A percentile compares a stretch with the other conserved stretches of the same genome.
Conservation (phyloP, 2,113 vertebrate species). For the Arothron firmamentum region DNA sequence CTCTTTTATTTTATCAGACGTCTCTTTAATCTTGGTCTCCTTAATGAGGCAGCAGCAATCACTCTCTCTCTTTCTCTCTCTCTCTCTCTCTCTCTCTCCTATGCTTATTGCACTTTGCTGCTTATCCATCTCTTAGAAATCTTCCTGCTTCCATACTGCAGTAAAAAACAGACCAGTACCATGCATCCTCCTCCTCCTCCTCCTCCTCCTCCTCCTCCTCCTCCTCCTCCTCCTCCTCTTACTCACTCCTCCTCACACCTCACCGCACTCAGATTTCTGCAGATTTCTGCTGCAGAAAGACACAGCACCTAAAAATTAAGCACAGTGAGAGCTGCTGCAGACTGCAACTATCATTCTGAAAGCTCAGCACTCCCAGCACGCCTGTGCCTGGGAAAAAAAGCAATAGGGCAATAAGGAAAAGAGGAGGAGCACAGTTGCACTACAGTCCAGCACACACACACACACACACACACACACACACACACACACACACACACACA, state of each 20-base stretch:
- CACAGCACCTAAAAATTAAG: conserved; percentile 23
- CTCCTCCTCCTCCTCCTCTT: conserved; percentile 9
- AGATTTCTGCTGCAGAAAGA: conserved; percentile 22
- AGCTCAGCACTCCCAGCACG: conserved; percentile 67
- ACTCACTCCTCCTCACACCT: conserved; percentile 38
- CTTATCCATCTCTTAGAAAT: conserved; percentile 8
- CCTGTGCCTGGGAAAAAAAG: conserved; percentile 32
- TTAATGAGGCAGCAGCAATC: conserved; percentile 8
- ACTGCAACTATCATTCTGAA: conserved; percentile 33
- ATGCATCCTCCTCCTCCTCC: background rate
- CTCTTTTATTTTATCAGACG: conserved; percentile 8
- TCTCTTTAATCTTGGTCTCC: conserved; percentile 4
- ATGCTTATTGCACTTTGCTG: conserved; percentile 5
- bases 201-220: conserved; percentile 25
- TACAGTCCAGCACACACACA: conserved; percentile 35
- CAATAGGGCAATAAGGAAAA: conserved; percentile 55
- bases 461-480: background rate
- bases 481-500: background rate
- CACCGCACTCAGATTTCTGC: conserved; percentile 45
- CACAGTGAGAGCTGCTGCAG: conserved; percentile 24
- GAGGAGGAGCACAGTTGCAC: conserved; percentile 59
- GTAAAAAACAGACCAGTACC: conserved; percentile 47
- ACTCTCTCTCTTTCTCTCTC: background rate
- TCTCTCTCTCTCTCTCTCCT: background rate
- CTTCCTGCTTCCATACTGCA: conserved; percentile 57